A percentile compares a stretch with the other conserved stretches of the same genome.
phyloP scores from a whole-genome alignment of 2,888 invertebrate species.

The Rosalia funebris region DNA sequence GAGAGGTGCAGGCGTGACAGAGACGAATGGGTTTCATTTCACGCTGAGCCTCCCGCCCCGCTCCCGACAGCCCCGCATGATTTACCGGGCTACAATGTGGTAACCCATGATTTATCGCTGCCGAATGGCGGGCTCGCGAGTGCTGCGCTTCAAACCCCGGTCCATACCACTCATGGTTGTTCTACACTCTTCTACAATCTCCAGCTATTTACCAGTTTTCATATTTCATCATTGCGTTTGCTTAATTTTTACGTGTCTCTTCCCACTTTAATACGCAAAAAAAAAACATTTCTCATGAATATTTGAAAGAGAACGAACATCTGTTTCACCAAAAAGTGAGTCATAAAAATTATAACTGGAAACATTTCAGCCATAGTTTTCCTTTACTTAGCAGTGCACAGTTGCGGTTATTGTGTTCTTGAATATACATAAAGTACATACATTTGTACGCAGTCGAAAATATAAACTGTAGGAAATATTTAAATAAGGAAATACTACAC shows the following conservation, averaged over 20 bases:
- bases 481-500: too few relatives aligned
- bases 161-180: constrained; percentile 25
- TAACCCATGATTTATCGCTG: constrained; percentile 75
- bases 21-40: constrained; percentile 67
- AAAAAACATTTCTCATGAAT: too few relatives aligned
- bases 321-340: too few relatives aligned
- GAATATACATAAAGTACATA: too few relatives aligned
- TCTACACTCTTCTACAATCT: constrained; percentile 22
- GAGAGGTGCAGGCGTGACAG: constrained; percentile 59
- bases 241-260: constrained; percentile 1
- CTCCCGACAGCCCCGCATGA: constrained; percentile 66
- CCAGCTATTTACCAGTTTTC: constrained; percentile 17
- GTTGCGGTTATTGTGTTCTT: too few relatives aligned
- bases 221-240: constrained; percentile 9
- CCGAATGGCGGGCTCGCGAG: constrained; percentile 70
- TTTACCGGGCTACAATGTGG: constrained; percentile 76
- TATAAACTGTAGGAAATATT: too few relatives aligned
- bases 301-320: too few relatives aligned
- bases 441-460: too few relatives aligned
- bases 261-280: not conserved
- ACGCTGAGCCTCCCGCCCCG: constrained; percentile 68
- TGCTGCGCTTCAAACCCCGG: constrained; percentile 55
- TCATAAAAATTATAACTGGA: too few relatives aligned
- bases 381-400: too few relatives aligned
- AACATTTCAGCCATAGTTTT: too few relatives aligned